A percentile compares a stretch with the other conserved stretches of the same genome.
Conservation (phyloP, 2,113 vertebrate genomes). For the Hydrochoerus hydrochaeris region DNA sequence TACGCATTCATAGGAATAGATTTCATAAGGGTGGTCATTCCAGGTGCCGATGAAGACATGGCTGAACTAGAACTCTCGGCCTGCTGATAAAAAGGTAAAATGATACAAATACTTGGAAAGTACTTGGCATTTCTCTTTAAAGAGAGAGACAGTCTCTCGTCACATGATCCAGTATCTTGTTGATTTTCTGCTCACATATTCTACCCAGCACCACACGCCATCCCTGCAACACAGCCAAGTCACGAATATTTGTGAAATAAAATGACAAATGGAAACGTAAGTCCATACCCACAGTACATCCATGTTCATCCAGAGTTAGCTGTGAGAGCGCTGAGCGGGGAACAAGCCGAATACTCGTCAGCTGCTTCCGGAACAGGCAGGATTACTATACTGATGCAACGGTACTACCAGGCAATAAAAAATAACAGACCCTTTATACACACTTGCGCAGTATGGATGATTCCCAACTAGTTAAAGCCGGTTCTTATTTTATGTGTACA, state of each 20-base stretch:
- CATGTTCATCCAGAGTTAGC: not conserved
- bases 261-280: not conserved
- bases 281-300: not conserved
- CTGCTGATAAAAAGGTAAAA: not conserved
- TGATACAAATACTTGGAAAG: not conserved
- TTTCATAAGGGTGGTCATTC: not conserved
- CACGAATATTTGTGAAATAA: not conserved
- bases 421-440: not conserved
- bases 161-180: not conserved
- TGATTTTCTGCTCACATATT: not conserved
- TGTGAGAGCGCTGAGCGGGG: not conserved
- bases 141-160: not conserved
- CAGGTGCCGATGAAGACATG: not conserved
- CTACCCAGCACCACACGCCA: not conserved
- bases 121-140: not conserved
- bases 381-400: not conserved
- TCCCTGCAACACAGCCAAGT: not conserved
- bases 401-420: not conserved
- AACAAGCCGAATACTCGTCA: not conserved
- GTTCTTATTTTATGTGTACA: not conserved
- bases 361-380: not conserved
- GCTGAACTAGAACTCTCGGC: not conserved
- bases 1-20: not conserved
- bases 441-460: not conserved
- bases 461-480: not conserved